These are phyloP conservation scores for Sinosuthora webbiana DNA, from an alignment of 2,113 vertebrate species.

Conservation along the genomic window DNA sequence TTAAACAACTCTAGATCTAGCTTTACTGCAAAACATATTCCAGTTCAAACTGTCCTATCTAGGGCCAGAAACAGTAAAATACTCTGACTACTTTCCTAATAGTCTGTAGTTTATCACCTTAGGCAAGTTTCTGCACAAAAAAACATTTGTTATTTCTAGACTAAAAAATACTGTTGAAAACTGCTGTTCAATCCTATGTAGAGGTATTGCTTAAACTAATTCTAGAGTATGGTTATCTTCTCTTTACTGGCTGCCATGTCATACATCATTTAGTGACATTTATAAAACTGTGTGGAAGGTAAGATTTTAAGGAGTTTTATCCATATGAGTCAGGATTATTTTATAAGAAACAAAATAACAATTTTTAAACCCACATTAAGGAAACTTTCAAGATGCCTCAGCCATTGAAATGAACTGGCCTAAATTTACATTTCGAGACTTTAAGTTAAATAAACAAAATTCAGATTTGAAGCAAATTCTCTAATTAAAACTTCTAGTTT, in stretches of 20 bases:
- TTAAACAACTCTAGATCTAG: neutral
- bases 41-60: neutral
- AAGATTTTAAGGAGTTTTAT: neutral
- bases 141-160: neutral
- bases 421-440: neutral
- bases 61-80: neutral
- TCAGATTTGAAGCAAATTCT: neutral
- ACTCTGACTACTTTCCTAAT: neutral
- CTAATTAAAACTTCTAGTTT: neutral
- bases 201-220: neutral
- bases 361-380: neutral
- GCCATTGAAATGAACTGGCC: neutral
- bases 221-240: neutral
- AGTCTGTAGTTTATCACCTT: neutral
- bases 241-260: neutral
- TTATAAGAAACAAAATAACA: neutral
- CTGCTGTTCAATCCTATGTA: neutral
- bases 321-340: neutral
- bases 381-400: neutral
- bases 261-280: neutral
- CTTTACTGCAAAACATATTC: neutral
- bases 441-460: neutral
- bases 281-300: neutral
- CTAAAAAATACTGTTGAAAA: neutral
- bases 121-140: neutral